Evolutionary conservation across 2,888 invertebrate species (phyloP), one percentile per base, ranked within the genome.

Genomic region (Emmelina monodactyla): DNA sequence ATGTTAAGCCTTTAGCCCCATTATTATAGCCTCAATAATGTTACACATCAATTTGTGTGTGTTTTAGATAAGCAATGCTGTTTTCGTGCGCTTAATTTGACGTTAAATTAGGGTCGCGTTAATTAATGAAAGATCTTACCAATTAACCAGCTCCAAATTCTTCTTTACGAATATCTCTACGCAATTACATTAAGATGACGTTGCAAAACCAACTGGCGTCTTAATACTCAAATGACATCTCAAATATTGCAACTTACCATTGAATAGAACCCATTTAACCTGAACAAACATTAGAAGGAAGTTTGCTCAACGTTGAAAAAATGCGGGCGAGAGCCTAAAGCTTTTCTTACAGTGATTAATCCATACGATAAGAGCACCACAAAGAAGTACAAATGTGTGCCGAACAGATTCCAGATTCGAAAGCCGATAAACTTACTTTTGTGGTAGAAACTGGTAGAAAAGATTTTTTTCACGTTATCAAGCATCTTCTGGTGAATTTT

Each of bases 381-480:
- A 72, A 69, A 68, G 65, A 62, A 61, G 45, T 48, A 63, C 61
- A 70, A 72, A 73, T 73, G 67, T 76, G 75, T 73, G 67, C 73
- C 64, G 65, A 70, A 68, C 62, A 72, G 75, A 73, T 73, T 68
- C 62, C 62, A 67, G 73, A 75, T 14, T 75, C 55, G 54, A 64
- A 66, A 73, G 70, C 66, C 59, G 76, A 76, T 76, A 76, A 75
- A 70, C 62, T 55, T 48, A 60, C 55, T 65, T 71, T 66, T 69
- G 61, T 61, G 58, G 67, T 59, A 61, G 55, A 61, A 62, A 62
- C 62, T 58, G 55, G 39, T 61, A 9, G 29, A 28, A 35, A 35
- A 14, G 15, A 19, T 37, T 34, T 36, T 32, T 29, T 16, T 19
- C 16, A 3, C 3, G 32, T 29, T 16, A 14, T 22, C 15, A 22